Conservation (phyloP, 2,797 vertebrate species). For the Periparus ater region DNA sequence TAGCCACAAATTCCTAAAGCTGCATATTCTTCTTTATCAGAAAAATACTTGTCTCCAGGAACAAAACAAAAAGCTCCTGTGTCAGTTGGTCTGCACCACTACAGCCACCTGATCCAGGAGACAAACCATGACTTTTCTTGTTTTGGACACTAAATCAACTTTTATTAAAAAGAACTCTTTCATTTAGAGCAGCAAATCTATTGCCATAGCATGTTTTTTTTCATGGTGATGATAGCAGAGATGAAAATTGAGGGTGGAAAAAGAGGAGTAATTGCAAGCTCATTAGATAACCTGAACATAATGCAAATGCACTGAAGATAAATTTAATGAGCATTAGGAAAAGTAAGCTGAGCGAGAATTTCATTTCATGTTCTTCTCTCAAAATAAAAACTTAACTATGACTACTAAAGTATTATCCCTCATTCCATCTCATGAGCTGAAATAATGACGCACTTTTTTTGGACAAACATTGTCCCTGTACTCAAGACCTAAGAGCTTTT, state of each 20-base stretch:
- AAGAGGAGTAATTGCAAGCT: not conserved
- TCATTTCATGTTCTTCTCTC: not conserved
- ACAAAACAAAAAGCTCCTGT: not conserved
- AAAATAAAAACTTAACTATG: not conserved
- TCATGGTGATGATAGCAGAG: not conserved
- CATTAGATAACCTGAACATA: not conserved
- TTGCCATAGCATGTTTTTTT: not conserved
- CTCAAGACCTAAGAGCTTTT: not conserved
- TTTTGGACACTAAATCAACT: slow-evolving; percentile 9
- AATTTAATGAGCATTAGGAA: not conserved
- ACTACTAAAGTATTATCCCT: not conserved
- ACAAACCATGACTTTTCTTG: slow-evolving; percentile 12
- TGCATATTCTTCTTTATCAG: not conserved
- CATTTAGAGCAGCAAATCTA: not conserved
- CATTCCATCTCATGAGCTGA: not conserved
- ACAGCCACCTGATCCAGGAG: slow-evolving; percentile 29
- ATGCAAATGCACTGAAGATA: not conserved
- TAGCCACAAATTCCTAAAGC: not conserved
- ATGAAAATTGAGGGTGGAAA: not conserved
- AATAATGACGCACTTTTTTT: not conserved
- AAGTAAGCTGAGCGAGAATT: not conserved
- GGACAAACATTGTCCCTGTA: not conserved
- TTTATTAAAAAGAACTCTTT: not conserved
- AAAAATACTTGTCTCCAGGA: not conserved
- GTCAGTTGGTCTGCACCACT: slow-evolving; percentile 51